Evolutionary conservation across 1,140 invertebrate species (phyloP).

Genomic region (Heterodera schachtii): DNA sequence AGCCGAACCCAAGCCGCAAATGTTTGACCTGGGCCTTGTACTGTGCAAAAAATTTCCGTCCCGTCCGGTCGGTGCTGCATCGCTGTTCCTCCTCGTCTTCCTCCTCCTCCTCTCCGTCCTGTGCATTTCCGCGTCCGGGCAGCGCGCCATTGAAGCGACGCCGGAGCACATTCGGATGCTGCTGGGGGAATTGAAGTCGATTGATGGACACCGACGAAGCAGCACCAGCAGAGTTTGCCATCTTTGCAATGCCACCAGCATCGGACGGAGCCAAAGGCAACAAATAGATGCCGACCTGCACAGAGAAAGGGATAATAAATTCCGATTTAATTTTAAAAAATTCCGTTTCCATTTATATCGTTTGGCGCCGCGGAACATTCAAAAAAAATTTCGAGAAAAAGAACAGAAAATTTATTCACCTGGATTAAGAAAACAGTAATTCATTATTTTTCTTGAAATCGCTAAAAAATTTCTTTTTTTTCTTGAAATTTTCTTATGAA

Average conservation of each 20-base stretch:
- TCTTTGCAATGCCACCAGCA: not conserved
- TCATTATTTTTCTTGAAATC: no score
- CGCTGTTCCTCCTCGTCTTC: not conserved
- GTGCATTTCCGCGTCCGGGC: not conserved
- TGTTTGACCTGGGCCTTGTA: constrained; percentile 28
- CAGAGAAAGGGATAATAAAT: no score
- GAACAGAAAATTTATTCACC: no score
- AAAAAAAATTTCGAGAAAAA: no score
- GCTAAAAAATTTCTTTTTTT: no score
- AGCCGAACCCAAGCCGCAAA: constrained; percentile 15
- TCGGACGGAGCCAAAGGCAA: not conserved
- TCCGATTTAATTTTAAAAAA: no score
- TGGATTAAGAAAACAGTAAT: no score
- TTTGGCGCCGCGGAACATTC: no score
- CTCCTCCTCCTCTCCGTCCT: not conserved
- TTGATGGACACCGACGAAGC: constrained; percentile 14
- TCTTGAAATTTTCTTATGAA: no score
- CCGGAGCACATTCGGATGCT: constrained; percentile 9
- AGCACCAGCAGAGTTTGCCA: not conserved
- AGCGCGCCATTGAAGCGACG: constrained; percentile 2
- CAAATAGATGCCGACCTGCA: constrained; percentile 18
- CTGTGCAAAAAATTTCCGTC: constrained; percentile 12
- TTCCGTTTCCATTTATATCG: no score
- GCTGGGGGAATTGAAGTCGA: constrained; percentile 25
- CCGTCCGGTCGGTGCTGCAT: not conserved